Evolutionary conservation across 2,888 invertebrate species (phyloP).

Genomic region (Pherbina coryleti): DNA sequence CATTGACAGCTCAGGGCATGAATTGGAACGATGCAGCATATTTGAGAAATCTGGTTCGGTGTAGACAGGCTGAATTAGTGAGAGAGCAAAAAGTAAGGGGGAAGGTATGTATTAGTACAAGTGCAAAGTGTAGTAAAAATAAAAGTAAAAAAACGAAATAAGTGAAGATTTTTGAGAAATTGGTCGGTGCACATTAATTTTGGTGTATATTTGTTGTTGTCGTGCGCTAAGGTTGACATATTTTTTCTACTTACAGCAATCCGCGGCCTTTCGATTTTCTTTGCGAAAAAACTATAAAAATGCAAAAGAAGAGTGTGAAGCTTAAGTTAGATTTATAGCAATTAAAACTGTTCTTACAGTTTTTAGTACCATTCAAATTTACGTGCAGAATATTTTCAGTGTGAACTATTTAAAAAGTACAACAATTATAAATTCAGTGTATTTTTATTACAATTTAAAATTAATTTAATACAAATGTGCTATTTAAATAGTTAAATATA

Average conservation of each 20-base stretch:
- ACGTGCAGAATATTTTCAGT: neutral
- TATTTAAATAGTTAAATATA: too few species aligned
- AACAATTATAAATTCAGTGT: neutral
- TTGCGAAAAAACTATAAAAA: constrained; percentile 59
- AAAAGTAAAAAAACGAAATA: constrained; percentile 16
- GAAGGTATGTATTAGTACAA: neutral
- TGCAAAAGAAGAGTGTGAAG: constrained; percentile 24
- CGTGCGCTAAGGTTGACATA: constrained; percentile 31
- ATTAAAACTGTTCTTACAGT: constrained; percentile 4
- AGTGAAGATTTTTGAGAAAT: neutral
- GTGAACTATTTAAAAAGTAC: neutral
- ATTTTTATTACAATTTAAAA: neutral
- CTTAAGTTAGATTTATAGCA: neutral
- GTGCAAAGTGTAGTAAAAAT: constrained; percentile 2
- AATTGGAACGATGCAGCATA: constrained; percentile 74
- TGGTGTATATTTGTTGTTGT: constrained; percentile 38
- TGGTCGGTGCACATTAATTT: constrained; percentile 28
- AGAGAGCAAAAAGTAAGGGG: neutral
- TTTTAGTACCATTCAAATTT: neutral
- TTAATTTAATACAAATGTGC: neutral
- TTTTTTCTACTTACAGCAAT: constrained; percentile 32
- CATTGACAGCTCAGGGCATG: constrained; percentile 77
- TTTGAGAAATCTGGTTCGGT: constrained; percentile 72
- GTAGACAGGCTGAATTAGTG: constrained; percentile 78
- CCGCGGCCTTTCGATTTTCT: constrained; percentile 50